Evolutionary conservation across 30 jellyfish, hydroid and myxozoan genomes (phyloP).

Genomic region (Nemopilema nomurai): DNA sequence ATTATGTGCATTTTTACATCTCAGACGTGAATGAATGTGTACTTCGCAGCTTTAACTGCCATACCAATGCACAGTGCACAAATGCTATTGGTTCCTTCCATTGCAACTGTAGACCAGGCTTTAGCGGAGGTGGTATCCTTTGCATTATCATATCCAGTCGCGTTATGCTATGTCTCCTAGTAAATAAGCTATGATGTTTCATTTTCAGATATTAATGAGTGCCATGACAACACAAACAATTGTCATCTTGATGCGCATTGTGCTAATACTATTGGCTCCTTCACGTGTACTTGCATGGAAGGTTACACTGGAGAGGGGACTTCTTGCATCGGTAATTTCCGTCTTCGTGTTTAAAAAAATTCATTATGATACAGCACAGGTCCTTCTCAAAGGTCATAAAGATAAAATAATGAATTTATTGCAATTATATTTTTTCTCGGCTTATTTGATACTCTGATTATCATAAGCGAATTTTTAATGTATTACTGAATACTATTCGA

Average conservation of each 20-base stretch:
- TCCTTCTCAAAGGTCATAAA: too few relatives aligned
- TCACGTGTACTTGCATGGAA: not conserved
- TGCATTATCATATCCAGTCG: too few relatives aligned
- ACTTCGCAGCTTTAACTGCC: not conserved
- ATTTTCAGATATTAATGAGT: not conserved
- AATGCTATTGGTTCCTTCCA: not conserved
- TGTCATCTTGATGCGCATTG: not conserved
- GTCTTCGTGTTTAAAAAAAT: too few relatives aligned
- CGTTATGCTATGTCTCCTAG: too few relatives aligned
- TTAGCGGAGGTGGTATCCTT: not conserved
- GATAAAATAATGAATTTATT: too few relatives aligned
- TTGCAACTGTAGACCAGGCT: not conserved
- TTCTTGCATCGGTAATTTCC: too few relatives aligned
- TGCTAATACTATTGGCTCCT: not conserved
- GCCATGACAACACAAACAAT: not conserved
- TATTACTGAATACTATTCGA: too few relatives aligned
- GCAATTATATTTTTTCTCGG: too few relatives aligned
- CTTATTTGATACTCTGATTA: too few relatives aligned
- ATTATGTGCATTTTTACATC: not conserved
- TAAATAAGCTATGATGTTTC: not conserved
- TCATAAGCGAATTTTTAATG: too few relatives aligned
- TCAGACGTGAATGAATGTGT: not conserved
- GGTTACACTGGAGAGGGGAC: not conserved
- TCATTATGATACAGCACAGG: too few relatives aligned
- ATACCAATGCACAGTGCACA: not conserved